These are phyloP conservation scores for Leucophenga maculata DNA, from an alignment of 2,888 invertebrate species.

Conservation along the genomic window DNA sequence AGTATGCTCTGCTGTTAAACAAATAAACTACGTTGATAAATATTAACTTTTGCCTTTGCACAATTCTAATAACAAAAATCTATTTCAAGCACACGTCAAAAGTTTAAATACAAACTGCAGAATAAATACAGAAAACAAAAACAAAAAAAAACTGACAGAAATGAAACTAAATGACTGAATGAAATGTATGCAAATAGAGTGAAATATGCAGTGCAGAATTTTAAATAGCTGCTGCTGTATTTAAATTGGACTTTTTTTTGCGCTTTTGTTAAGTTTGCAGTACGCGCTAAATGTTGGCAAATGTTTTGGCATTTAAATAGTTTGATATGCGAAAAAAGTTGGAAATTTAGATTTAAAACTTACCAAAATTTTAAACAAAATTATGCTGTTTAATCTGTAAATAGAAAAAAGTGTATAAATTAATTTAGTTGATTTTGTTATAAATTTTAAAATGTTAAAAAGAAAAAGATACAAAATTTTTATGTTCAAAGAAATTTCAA, in stretches of 20 bases:
- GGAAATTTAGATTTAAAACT: background rate
- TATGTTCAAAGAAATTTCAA: too few relatives aligned
- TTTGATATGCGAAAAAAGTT: background rate
- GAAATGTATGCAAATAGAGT: conserved; percentile 16
- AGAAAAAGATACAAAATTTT: too few relatives aligned
- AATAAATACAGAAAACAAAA: background rate
- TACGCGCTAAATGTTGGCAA: background rate
- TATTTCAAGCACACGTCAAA: conserved; percentile 4
- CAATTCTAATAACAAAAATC: conserved; percentile 19
- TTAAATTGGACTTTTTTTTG: background rate
- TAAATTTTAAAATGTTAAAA: too few relatives aligned
- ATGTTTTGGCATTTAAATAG: background rate
- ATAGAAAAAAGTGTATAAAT: too few relatives aligned
- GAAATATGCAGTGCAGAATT: conserved; percentile 17
- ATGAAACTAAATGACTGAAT: background rate
- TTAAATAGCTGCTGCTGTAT: conserved; percentile 14
- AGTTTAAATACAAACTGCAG: background rate
- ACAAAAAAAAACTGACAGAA: background rate
- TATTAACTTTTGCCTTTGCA: conserved; percentile 1
- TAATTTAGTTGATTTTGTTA: too few relatives aligned
- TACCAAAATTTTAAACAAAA: background rate
- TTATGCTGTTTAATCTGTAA: too few relatives aligned
- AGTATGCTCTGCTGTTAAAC: background rate
- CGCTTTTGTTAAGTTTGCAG: background rate
- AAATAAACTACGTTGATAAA: conserved; percentile 2